Evolutionary conservation across 2,888 invertebrate species (phyloP).

Genomic region (Incurvaria masculella): DNA sequence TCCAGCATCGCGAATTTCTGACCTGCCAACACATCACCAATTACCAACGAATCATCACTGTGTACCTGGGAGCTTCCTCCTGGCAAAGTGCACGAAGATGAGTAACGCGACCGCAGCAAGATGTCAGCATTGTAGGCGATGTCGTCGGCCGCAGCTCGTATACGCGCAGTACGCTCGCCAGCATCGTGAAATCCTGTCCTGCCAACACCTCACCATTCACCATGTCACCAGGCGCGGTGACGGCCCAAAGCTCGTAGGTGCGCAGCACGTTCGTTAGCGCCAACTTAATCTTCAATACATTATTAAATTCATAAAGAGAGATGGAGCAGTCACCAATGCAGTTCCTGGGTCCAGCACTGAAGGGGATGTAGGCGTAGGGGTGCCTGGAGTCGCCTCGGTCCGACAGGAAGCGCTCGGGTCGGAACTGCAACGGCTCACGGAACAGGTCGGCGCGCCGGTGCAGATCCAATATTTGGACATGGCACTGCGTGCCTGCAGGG

Average conservation of each 20-base stretch:
- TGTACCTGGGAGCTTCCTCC: conserved; percentile 14
- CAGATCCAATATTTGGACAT: conserved; percentile 59
- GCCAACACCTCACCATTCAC: too few species aligned
- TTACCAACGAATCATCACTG: conserved; percentile 2
- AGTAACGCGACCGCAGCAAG: conserved; percentile 30
- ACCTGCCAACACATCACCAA: conserved; percentile 35
- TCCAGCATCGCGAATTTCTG: conserved; percentile 48
- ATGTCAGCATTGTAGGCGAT: conserved; percentile 29
- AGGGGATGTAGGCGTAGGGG: conserved; percentile 63
- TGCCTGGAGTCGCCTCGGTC: conserved; percentile 54
- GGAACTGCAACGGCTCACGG: conserved; percentile 62
- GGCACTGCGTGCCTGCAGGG: conserved; percentile 48
- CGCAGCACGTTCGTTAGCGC: conserved; percentile 47
- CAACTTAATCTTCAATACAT: conserved; percentile 52
- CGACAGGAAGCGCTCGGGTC: conserved; percentile 68
- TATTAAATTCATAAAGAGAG: too few species aligned
- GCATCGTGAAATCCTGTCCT: conserved; percentile 48
- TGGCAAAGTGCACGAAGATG: conserved; percentile 34
- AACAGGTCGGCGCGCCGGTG: conserved; percentile 63
- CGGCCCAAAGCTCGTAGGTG: conserved; percentile 41
- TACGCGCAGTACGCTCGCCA: conserved; percentile 34
- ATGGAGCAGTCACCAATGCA: conserved; percentile 38
- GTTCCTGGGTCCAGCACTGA: conserved; percentile 66
- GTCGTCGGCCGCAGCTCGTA: conserved; percentile 32
- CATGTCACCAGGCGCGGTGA: conserved; percentile 47